Conservation (phyloP, 2,113 vertebrate species). For the Marmota monax region DNA sequence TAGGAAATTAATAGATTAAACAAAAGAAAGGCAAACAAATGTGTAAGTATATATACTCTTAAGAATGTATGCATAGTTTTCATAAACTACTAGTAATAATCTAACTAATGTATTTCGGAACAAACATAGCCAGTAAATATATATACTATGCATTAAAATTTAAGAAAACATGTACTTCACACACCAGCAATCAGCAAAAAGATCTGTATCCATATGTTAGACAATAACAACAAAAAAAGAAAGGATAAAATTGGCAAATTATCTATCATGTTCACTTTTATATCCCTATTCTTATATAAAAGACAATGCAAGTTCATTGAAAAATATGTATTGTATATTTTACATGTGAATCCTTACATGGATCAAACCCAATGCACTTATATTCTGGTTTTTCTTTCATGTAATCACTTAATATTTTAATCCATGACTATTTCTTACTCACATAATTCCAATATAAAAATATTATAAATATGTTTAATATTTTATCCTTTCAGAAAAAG, state of each 20-base stretch:
- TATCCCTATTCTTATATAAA: not conserved
- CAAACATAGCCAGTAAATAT: not conserved
- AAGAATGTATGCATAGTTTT: not conserved
- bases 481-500: not conserved
- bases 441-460: not conserved
- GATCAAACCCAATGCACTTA: not conserved
- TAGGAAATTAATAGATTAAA: not conserved
- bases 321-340: not conserved
- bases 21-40: not conserved
- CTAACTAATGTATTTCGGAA: not conserved
- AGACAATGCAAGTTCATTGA: not conserved
- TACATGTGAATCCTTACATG: not conserved
- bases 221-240: not conserved
- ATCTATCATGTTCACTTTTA: not conserved
- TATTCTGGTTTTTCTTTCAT: not conserved
- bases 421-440: not conserved
- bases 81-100: not conserved
- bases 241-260: not conserved
- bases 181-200: not conserved
- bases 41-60: not conserved
- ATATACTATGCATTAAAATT: not conserved
- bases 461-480: not conserved
- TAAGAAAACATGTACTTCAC: not conserved
- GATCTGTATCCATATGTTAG: not conserved
- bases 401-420: not conserved